These are phyloP conservation scores for Tachycineta bicolor DNA, from an alignment of 2,113 vertebrate genomes.

Conservation along the genomic window DNA sequence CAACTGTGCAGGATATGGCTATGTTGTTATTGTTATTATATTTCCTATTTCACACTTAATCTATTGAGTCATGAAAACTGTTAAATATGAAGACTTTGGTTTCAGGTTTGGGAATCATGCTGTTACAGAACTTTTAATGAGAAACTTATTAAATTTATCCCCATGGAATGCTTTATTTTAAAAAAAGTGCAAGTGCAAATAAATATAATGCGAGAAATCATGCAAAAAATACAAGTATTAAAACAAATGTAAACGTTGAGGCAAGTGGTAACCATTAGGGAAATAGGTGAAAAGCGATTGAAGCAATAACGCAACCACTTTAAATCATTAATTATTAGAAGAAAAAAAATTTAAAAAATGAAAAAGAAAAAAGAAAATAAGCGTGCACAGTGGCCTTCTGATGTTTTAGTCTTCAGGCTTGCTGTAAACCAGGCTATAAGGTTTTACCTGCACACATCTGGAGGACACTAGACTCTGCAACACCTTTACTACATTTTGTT, in stretches of 20 bases:
- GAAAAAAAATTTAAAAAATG: rapidly evolving
- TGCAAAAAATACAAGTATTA: conserved; percentile 42
- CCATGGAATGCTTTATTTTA: conserved; percentile 28
- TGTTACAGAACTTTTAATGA: conserved; percentile 56
- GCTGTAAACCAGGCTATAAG: not conserved
- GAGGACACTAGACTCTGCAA: not conserved
- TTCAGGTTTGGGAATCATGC: conserved; percentile 39
- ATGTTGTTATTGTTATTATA: conserved; percentile 54
- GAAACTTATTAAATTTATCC: conserved; percentile 59
- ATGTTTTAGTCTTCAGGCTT: not conserved
- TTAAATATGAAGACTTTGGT: conserved; percentile 47
- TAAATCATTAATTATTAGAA: conserved; percentile 26
- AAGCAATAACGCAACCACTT: conserved; percentile 8
- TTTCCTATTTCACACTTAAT: conserved; percentile 68
- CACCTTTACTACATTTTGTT: not conserved
- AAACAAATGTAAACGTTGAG: conserved; percentile 12
- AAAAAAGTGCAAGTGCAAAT: conserved; percentile 52
- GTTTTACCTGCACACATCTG: not conserved
- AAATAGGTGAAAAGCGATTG: conserved; percentile 58
- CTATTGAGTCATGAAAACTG: conserved; percentile 60
- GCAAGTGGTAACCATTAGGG: conserved; percentile 27
- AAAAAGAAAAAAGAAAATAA: not conserved
- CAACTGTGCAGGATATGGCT: conserved; percentile 47
- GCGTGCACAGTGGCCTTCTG: not conserved
- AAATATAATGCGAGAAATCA: conserved; percentile 64